Evolutionary conservation across 2,113 vertebrate genomes (phyloP), one percentile per base, ranked within the genome.

Genomic region (Vireo altiloquus): DNA sequence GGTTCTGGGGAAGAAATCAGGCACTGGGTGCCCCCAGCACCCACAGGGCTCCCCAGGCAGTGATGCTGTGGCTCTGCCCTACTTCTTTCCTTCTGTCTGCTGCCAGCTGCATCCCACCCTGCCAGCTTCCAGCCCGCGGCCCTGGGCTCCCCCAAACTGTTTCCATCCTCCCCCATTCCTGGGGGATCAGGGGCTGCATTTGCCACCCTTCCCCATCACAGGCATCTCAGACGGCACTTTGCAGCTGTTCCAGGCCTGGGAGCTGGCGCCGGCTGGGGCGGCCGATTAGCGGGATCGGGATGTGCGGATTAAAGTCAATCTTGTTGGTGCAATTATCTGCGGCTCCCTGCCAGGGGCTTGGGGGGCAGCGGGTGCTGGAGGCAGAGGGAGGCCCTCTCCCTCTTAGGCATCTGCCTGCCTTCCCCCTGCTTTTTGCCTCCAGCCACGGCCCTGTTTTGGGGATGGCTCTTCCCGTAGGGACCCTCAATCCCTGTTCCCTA

Each of bases 271-370:
- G 85, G 74, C 89, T 92, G 90, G 81, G 78, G 89, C 50, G 2
- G 87, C 87, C 57, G 93, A 95, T 97, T 96, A 96, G 92, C 80
- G 5, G 94, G 93, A 96, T 96, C 85, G 65, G 96, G 96, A 90
- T 94, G 94, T 94, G 74, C 35, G 84, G 95, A 95, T 96, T 96
- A 96, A 91, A 91, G 94, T 93, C 93, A 82, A 94, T 96, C 97
- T 91, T 83, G 79, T 94, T 96, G 95, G 92, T 82, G 91, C 92
- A 89, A 96, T 96, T 97, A 95, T 97, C 92, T 94, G 93, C 17
- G 22, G 53, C 95, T 91, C 2, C 7, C 86, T 95, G 90, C 94
- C 13, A 49, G 76, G 92, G 86, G 64, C 83, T 70, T 7, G 4
- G 83, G 37, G 75, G 50, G 18, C 3, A 10, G 50, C 2, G 66